A percentile compares a stretch with the other conserved stretches of the same genome.
phyloP scores from a whole-genome alignment of 2,113 vertebrate genomes.

The Progne subis region DNA sequence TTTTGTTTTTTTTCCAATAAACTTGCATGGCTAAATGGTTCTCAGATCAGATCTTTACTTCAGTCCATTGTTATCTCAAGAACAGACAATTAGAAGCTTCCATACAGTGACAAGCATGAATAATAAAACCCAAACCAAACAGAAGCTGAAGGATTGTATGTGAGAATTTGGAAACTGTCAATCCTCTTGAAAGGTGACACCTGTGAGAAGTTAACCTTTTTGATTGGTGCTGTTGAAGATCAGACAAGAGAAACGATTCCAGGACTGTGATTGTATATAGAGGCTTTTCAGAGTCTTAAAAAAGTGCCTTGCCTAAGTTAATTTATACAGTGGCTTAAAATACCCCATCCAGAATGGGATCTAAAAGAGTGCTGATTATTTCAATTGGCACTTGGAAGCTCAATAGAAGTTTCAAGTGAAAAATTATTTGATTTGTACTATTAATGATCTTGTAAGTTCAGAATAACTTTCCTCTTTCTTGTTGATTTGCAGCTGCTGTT shows the following conservation, averaged over 20 bases:
- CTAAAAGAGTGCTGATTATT: background rate
- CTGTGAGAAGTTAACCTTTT: background rate
- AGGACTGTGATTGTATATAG: background rate
- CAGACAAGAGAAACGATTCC: background rate
- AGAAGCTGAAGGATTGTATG: background rate
- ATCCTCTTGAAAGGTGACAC: background rate
- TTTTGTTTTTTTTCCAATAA: background rate
- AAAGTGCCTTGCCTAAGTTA: background rate
- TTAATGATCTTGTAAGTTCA: background rate
- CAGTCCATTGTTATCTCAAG: background rate
- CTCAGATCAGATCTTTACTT: background rate
- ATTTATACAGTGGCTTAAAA: background rate
- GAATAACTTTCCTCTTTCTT: background rate
- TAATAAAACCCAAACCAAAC: background rate
- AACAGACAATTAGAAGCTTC: background rate
- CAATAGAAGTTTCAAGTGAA: background rate
- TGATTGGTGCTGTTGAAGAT: background rate
- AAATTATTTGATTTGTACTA: background rate
- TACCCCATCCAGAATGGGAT: background rate
- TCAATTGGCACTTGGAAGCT: background rate
- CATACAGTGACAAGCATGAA: background rate
- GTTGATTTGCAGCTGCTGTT: slow-evolving; percentile 82
- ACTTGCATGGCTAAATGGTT: background rate
- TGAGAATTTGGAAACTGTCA: background rate
- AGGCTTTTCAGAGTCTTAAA: background rate